Evolutionary conservation across 2,113 vertebrate species (phyloP).

Genomic region (Cebus imitator): DNA sequence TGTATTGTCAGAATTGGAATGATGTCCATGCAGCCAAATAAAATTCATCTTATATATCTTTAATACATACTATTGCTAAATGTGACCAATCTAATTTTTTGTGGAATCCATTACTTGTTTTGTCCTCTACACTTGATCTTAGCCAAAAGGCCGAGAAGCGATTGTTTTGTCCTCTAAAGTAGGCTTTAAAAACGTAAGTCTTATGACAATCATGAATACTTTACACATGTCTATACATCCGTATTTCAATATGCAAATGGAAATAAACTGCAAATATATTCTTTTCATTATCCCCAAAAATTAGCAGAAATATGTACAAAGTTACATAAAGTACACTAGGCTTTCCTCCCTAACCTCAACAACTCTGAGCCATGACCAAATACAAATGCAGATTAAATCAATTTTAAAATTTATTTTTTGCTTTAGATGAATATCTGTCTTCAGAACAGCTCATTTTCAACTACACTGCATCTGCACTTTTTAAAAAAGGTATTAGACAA

Average conservation of each 20-base stretch:
- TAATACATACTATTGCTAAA: neutral
- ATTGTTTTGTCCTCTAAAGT: slow-evolving; percentile 17
- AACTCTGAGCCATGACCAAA: neutral
- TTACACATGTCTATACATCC: neutral
- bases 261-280: neutral
- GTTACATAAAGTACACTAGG: neutral
- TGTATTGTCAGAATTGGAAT: neutral
- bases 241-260: neutral
- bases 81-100: neutral
- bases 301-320: neutral
- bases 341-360: neutral
- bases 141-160: no score
- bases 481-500: slow-evolving; percentile 6
- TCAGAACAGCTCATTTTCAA: neutral
- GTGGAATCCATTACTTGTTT: slow-evolving; percentile 8
- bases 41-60: slow-evolving; percentile 7
- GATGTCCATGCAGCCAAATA: neutral
- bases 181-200: neutral
- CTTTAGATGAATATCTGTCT: neutral
- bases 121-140: neutral
- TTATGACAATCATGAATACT: neutral
- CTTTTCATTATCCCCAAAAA: neutral
- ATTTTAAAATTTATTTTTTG: neutral
- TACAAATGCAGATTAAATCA: neutral
- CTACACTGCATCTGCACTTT: neutral